Evolutionary conservation across 1,140 invertebrate species (phyloP), one percentile per base, ranked within the genome.

Genomic region (Eriosoma lanigerum): DNA sequence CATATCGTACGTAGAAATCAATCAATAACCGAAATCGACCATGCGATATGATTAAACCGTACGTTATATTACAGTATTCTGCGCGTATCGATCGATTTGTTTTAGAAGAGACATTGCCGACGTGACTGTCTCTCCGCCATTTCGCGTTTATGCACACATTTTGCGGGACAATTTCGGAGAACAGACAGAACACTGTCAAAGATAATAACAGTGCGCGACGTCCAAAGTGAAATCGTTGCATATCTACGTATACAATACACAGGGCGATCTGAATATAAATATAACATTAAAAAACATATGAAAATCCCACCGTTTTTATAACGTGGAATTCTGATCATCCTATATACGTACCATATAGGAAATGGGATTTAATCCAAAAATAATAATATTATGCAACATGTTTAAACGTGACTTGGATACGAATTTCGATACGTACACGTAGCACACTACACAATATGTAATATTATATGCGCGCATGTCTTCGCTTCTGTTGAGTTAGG

Each of bases 311-410:
- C 32, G 8, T 38, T 38, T 38, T 38, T 38, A 38, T 38, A 38
- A 38, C 32, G 8, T 38, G 8, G 3, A 38, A 38, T 38, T 38
- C 32, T 38, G 32, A 38, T 38, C 8, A 38, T 8, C 32, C 8
- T 38, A 38, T 8, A 38, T 4, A 38, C 3, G 8, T 38, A 38
- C 32, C 32, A 38, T 8, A 17, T 24, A 6, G 29, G 29, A 62
- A 62, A 32, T 29, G 60, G 29, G 29, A 62, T 62, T 62, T 62
- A 62, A 62, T 62, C 60, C 60, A 32, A 62, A 62, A 62, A 62
- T 32, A 62, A 62, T 62, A 38, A 0, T 4, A 32, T 8, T 15
- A n/a, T 62, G 29, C 29, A 24, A 32, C 29, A 62, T 62, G 19
- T 38, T 4, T 1, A 32, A 38, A 62, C 60, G 60, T 62, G 29